A percentile compares a stretch with the other conserved stretches of the same genome.
Conservation (phyloP, 2,797 vertebrate species). For the Vipera ursinii region DNA sequence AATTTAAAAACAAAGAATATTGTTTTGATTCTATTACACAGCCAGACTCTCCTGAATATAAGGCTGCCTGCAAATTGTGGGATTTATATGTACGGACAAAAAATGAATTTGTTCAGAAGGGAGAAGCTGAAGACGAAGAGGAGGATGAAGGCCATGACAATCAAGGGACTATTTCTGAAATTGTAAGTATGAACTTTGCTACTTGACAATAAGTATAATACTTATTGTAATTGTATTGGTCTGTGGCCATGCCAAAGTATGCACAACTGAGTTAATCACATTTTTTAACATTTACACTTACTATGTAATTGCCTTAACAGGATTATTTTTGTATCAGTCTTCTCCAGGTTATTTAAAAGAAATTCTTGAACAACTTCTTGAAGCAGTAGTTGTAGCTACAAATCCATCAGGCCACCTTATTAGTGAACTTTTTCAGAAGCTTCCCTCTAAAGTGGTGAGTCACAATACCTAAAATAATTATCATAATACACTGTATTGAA, state of each 20-base stretch:
- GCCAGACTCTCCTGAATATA: constrained; percentile 92
- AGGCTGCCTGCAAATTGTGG: constrained; percentile 97
- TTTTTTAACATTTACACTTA: background rate
- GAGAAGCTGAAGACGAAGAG: constrained; percentile 92
- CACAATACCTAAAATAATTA: background rate
- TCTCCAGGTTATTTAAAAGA: constrained; percentile 87
- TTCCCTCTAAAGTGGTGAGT: constrained; percentile 96
- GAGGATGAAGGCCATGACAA: constrained; percentile 87
- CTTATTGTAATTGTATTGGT: background rate
- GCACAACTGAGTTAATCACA: background rate
- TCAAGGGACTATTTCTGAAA: constrained; percentile 82
- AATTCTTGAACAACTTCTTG: constrained; percentile 91
- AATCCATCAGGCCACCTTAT: constrained; percentile 90
- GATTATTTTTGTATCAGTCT: constrained; percentile 67
- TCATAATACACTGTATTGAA: background rate
- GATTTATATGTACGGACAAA: constrained; percentile 95
- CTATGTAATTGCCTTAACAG: background rate
- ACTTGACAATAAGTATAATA: background rate
- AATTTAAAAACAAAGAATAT: background rate
- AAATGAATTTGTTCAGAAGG: constrained; percentile 97
- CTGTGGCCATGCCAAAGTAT: background rate
- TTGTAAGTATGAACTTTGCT: constrained; percentile 70
- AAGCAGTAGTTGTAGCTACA: constrained; percentile 85
- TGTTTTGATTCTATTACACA: constrained; percentile 59
- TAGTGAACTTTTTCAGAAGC: constrained; percentile 97